Evolutionary conservation across 2,113 vertebrate species (phyloP).

Genomic region (Chloebia gouldiae): DNA sequence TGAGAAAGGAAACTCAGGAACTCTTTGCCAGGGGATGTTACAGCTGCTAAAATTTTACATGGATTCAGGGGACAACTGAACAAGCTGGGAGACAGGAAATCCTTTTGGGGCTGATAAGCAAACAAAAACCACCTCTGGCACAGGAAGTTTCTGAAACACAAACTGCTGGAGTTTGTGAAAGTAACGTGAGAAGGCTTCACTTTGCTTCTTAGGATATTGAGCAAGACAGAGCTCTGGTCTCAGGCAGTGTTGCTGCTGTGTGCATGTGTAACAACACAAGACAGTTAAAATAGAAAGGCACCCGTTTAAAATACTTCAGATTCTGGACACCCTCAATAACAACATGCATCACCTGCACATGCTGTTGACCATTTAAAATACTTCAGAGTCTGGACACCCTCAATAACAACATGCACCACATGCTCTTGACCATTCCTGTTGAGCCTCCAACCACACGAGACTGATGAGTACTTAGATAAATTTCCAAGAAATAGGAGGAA

Average conservation of each 20-base stretch:
- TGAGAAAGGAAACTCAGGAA: slow-evolving; percentile 42
- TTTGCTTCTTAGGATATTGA: not conserved
- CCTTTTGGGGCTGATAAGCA: slow-evolving; percentile 15
- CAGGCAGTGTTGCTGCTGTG: not conserved
- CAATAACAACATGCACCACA: not conserved
- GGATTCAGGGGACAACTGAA: slow-evolving; percentile 39
- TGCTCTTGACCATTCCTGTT: not conserved
- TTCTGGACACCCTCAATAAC: not conserved
- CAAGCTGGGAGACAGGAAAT: slow-evolving; percentile 21
- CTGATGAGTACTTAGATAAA: not conserved
- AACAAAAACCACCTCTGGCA: slow-evolving; percentile 20
- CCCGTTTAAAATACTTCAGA: not conserved
- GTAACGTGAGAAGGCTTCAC: not conserved
- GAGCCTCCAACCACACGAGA: not conserved
- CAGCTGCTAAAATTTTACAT: slow-evolving; percentile 17
- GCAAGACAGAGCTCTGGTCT: not conserved
- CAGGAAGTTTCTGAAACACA: slow-evolving; percentile 36
- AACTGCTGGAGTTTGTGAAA: slow-evolving; percentile 3
- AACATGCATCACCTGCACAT: not conserved
- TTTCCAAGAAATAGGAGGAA: not conserved
- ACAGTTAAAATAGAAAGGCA: not conserved
- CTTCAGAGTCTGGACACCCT: not conserved
- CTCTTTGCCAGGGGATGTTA: not conserved
- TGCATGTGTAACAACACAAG: not conserved
- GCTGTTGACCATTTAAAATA: not conserved